Base-by-base conservation (phyloP, 37 sponge, comb jelly and placozoan genomes). In the Ianthella basta region DNA sequence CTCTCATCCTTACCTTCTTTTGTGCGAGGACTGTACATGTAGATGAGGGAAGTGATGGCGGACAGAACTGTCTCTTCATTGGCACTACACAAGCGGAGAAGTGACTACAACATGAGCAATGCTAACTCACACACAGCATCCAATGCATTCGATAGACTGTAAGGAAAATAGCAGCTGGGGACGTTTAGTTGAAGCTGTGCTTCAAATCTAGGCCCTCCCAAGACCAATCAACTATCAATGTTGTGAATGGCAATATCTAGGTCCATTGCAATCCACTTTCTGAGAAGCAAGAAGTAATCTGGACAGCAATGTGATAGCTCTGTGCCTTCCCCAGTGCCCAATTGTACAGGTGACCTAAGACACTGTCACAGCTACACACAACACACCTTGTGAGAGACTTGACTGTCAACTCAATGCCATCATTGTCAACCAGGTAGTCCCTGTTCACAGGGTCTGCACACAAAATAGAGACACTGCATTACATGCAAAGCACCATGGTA, bases 51-150 rank as follows among this genome's bases (percentile, higher is more conserved):
- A 0, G 88, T 87, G 10, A 95, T 85, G 35, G 93, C 96, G 4
- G 91, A 90, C 54, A 92, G 40, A 14, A 95, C 93, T 32, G 96
- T 95, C 41, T 92, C 93, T 38, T 92, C 93, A 59, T 90, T 87
- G 30, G 81, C 21, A 88, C 96, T 91, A 29, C n/a, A 33, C 4
- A 24, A 15, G 8, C 24, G 50, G 50, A 74, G 40, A 74, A 25
- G 50, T 10, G 50, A 40, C 2, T 12, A 3, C 4, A 27, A 10
- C 27, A 63, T 63, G 4, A 63, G 5, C 4, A 13, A 3, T 13
- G 4, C 24, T 10, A 63, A 29, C 4, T 5, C 3, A 63, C 24
- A 29, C 24, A 63, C 65, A 29, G 27, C 50, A 44, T 44, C 6
- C 50, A 44, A 44, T 20, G 19, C 59, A 57, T 57, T 15, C 59